A percentile compares a stretch with the other conserved stretches of the same genome.
phyloP scores from a whole-genome alignment of 2,888 invertebrate genomes.

The Monoplex corrugatus region DNA sequence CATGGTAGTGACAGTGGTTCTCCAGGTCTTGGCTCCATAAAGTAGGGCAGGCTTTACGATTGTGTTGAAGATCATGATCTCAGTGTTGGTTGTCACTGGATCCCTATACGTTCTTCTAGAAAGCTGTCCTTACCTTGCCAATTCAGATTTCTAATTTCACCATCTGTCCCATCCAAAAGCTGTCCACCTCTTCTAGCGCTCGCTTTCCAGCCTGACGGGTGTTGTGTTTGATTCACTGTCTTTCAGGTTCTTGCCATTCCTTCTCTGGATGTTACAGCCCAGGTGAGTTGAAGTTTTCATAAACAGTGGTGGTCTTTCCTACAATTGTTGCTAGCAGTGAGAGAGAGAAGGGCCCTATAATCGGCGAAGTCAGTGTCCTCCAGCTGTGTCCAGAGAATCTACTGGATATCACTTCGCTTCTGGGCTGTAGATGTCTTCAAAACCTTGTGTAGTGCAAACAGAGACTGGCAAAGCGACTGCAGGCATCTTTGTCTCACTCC shows the following conservation, averaged over 20 bases:
- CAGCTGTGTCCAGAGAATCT: constrained; percentile 2
- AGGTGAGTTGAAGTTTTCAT: background rate
- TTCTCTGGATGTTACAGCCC: background rate
- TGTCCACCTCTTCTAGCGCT: constrained; percentile 18
- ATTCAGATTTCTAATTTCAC: background rate
- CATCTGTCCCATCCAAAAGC: background rate
- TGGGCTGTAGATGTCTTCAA: constrained; percentile 25
- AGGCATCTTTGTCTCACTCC: background rate
- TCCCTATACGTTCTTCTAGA: background rate
- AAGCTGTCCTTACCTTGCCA: background rate
- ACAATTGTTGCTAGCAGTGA: background rate
- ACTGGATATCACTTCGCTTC: constrained; percentile 11
- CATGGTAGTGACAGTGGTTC: background rate
- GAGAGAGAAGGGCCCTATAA: constrained; percentile 31
- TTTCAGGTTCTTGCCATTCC: background rate
- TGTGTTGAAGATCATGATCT: constrained; percentile 28
- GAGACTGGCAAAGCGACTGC: no score
- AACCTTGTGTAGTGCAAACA: background rate
- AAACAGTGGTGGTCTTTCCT: constrained; percentile 15
- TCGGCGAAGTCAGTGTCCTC: constrained; percentile 20
- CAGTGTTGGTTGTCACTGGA: background rate
- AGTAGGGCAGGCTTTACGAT: constrained; percentile 11
- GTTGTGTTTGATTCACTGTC: background rate
- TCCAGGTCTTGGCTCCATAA: constrained; percentile 8
- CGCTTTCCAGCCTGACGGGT: background rate